Evolutionary conservation across 2,888 invertebrate genomes (phyloP).

Genomic region (Caenorhabditis sulstoni): DNA sequence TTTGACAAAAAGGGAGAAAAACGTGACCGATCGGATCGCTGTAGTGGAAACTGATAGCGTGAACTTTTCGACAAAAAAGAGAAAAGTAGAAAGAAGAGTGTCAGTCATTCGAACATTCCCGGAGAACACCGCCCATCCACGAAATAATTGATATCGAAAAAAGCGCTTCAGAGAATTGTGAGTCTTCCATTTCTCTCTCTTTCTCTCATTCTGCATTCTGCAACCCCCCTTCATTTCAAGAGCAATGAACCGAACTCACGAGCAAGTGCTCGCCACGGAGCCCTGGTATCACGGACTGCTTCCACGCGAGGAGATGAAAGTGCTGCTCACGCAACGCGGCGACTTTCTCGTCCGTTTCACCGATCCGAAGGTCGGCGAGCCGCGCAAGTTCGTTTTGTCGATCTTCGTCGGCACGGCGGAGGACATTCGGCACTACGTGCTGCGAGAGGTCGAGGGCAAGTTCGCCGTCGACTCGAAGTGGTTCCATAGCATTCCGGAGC

Average conservation of each 20-base stretch:
- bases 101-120: no score
- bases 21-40: no score
- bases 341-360: slow-evolving; percentile 71
- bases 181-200: background rate
- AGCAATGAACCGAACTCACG: slow-evolving; percentile 13
- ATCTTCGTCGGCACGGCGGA: slow-evolving; percentile 47
- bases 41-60: no score
- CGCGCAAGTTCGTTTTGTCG: slow-evolving; percentile 64
- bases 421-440: slow-evolving; percentile 67
- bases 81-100: no score
- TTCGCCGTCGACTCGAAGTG: slow-evolving; percentile 60
- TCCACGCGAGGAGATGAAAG: slow-evolving; percentile 72
- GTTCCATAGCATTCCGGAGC: slow-evolving; percentile 56
- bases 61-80: no score
- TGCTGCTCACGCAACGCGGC: slow-evolving; percentile 61
- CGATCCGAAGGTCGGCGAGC: slow-evolving; percentile 63
- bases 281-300: slow-evolving; percentile 71
- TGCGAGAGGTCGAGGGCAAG: slow-evolving; percentile 46
- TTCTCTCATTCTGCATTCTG: background rate
- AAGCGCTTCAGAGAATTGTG: slow-evolving; percentile 9
- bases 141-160: background rate
- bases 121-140: no score
- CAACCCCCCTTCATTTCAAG: no score
- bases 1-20: no score
- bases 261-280: slow-evolving; percentile 32